Evolutionary conservation across 2,797 vertebrate genomes (phyloP).

Genomic region (Anolis apletophallus): DNA sequence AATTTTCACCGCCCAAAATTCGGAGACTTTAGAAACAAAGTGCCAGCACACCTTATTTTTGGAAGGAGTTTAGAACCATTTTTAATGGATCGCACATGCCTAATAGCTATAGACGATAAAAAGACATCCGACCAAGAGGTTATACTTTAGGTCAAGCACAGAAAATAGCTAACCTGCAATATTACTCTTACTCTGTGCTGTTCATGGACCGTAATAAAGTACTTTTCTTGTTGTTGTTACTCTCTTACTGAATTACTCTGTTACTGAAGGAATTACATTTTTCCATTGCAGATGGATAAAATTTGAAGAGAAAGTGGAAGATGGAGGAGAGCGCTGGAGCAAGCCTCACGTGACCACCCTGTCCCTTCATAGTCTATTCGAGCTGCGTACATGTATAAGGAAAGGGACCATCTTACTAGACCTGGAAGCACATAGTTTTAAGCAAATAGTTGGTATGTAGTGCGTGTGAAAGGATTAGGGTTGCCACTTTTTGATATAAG

Average conservation of each 20-base stretch:
- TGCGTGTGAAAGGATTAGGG: not conserved
- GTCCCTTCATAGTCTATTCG: conserved; percentile 76
- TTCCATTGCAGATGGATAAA: conserved; percentile 77
- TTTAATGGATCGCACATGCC: too few relatives aligned
- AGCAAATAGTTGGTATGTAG: conserved; percentile 74
- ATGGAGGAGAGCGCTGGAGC: conserved; percentile 78
- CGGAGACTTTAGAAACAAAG: too few relatives aligned
- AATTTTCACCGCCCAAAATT: too few relatives aligned
- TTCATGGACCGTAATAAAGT: too few relatives aligned
- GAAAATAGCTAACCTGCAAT: not conserved
- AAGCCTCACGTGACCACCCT: conserved; percentile 76
- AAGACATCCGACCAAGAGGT: not conserved
- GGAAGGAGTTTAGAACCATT: too few relatives aligned
- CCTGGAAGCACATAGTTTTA: conserved; percentile 65
- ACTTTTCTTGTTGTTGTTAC: too few relatives aligned
- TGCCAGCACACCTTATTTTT: too few relatives aligned
- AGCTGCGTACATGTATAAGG: conserved; percentile 71
- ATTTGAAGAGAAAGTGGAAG: conserved; percentile 83
- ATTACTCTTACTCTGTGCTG: too few relatives aligned
- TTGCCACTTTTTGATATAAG: too few relatives aligned
- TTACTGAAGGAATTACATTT: not conserved
- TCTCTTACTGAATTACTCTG: not conserved
- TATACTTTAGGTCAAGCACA: not conserved
- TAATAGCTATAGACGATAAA: not conserved
- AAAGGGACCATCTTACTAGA: conserved; percentile 67